Evolutionary conservation across 2,888 invertebrate species (phyloP), one percentile per base, ranked within the genome.

Genomic region (Tachina lurida): DNA sequence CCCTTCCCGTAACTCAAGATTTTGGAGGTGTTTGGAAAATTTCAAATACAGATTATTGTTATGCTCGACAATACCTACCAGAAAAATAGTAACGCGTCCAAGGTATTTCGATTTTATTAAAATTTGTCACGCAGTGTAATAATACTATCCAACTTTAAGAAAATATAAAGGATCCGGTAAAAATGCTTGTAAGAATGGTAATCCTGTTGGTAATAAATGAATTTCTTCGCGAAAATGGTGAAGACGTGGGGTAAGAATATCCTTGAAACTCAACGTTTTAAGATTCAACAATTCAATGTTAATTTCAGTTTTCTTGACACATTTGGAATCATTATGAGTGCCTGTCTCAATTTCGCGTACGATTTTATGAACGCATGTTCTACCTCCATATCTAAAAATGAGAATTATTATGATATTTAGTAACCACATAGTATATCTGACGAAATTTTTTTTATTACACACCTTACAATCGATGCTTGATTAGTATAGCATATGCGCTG

Each of bases 131-230:
- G n/a, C n/a, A n/a, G n/a, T 45, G n/a, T 52, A n/a, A 54, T 45
- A 73, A 60, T 31, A 12, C 39, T 70, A 78, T 45, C 45, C 1
- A 13, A 43, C 43, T 47, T 87, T 89, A 9, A 90, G 79, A 84
- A 88, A 89, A 77, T 78, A 60, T 15, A 87, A 87, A 15, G 91
- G 90, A 54, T 88, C 82, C 7, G 76, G 58, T 5, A 91, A 62
- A 81, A 91, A 91, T n/a, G 75, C 76, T 10, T 83, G 74, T n/a
- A 91, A 83, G 54, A 91, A 91, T 5, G 87, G 84, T 10, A 91
- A 83, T 2, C 91, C 91, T 17, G 86, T 88, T n/a, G 91, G 91
- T 68, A 91, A 75, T 86, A 83, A 87, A 67, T 90, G 90, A 43
- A 91, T 89, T 2, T 88, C 87, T 58, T 91, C 89, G 65, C 88